These are phyloP conservation scores for Drosophila melanosoma DNA, from an alignment of 2,888 invertebrate genomes.

Conservation along the genomic window DNA sequence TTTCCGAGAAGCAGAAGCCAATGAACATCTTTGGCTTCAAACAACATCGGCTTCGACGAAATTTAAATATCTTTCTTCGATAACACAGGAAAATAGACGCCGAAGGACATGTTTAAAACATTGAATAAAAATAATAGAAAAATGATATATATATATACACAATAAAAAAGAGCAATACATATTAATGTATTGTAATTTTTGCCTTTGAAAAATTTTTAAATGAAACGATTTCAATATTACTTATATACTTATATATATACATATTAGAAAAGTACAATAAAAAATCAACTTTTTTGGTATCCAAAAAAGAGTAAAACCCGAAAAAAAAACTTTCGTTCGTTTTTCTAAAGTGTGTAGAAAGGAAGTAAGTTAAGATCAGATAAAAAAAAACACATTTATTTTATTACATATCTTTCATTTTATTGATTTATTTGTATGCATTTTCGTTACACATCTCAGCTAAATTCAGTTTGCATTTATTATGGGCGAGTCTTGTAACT, in stretches of 20 bases:
- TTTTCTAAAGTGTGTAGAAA: background rate
- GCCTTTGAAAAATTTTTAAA: conserved; percentile 72
- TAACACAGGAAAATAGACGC: too few relatives aligned
- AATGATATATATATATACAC: background rate
- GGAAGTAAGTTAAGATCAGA: background rate
- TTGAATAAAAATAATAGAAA: background rate
- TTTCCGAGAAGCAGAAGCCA: background rate
- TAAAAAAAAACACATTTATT: conserved; percentile 2
- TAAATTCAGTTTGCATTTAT: conserved; percentile 67
- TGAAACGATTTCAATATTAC: conserved; percentile 67
- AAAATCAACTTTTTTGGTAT: conserved; percentile 72
- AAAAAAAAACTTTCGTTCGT: conserved; percentile 9
- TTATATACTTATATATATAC: conserved; percentile 45
- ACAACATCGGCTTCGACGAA: background rate
- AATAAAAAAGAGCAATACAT: background rate
- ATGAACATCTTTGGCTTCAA: too few relatives aligned
- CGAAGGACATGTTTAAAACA: background rate
- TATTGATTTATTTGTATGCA: conserved; percentile 69
- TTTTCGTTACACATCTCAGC: conserved; percentile 73
- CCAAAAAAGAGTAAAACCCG: conserved; percentile 71
- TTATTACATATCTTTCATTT: conserved; percentile 74
- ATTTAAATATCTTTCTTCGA: background rate
- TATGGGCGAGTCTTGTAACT: conserved; percentile 25
- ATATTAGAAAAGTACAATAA: conserved; percentile 66
- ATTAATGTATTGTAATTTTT: conserved; percentile 60